phyloP scores from a whole-genome alignment of 92 coral and sea anemone species.

The Galaxea fascicularis region DNA sequence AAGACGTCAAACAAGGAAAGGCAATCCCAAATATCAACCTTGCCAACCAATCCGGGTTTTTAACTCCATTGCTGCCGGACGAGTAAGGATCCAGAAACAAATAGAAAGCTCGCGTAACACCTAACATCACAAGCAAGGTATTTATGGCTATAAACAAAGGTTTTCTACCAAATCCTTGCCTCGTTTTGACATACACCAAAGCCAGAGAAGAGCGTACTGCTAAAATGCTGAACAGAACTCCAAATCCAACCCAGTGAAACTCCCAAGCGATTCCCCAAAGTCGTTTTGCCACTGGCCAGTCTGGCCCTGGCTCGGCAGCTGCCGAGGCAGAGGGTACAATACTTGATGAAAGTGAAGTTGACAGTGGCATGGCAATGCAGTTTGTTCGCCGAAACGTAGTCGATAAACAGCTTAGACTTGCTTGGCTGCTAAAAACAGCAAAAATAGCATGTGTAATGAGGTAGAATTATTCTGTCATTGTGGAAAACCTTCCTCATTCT shows the following conservation, averaged over 20 bases:
- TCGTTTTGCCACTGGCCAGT: constrained; percentile 78
- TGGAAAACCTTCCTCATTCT: no score
- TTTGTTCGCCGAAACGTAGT: no score
- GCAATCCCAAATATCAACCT: constrained; percentile 65
- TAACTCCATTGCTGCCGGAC: constrained; percentile 57
- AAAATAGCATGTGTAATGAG: no score
- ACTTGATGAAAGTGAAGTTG: no score
- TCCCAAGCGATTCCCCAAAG: constrained; percentile 87
- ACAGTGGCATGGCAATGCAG: no score
- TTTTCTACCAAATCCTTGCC: constrained; percentile 47
- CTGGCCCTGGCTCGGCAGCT: constrained; percentile 85
- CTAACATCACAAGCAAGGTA: constrained; percentile 57
- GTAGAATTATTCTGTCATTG: no score
- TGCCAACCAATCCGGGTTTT: constrained; percentile 37
- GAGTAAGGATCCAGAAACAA: constrained; percentile 78
- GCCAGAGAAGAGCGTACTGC: constrained; percentile 68
- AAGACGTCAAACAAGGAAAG: constrained; percentile 81
- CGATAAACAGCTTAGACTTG: no score
- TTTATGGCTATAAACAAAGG: constrained; percentile 66
- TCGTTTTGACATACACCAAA: constrained; percentile 27
- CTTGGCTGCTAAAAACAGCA: no score
- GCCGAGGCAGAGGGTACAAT: no score
- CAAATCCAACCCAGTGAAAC: constrained; percentile 84
- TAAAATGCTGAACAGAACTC: constrained; percentile 61
- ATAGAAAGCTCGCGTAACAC: constrained; percentile 68